Conservation (phyloP, 1,140 invertebrate species). For the Araneus ventricosus region DNA sequence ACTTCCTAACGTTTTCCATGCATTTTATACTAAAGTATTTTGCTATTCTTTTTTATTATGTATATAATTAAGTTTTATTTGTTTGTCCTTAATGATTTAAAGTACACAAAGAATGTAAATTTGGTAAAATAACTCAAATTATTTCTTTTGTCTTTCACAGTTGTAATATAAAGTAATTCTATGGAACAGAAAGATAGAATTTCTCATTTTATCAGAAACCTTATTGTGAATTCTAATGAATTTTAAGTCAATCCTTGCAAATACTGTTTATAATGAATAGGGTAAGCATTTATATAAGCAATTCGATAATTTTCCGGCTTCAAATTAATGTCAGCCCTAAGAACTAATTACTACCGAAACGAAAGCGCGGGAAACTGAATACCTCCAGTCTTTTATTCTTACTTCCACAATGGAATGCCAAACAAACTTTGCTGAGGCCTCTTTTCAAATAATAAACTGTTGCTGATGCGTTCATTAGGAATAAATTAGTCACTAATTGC, state of each 20-base stretch:
- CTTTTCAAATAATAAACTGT: slow-evolving; percentile 21
- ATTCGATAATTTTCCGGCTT: neutral
- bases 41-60: no score
- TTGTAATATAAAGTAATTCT: no score
- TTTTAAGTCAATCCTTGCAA: neutral
- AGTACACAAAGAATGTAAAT: no score
- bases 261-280: neutral
- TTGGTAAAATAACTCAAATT: no score
- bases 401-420: neutral
- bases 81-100: no score
- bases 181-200: neutral
- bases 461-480: slow-evolving; percentile 49
- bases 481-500: slow-evolving; percentile 67
- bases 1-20: no score
- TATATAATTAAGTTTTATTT: no score
- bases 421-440: slow-evolving; percentile 9
- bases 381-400: neutral
- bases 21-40: no score
- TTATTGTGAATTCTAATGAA: neutral
- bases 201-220: neutral
- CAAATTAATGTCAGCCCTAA: neutral
- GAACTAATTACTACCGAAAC: slow-evolving; percentile 48
- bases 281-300: neutral
- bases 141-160: no score
- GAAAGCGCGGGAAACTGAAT: neutral